Percentiles rank a stretch among this genome's conserved stretches.
phyloP scores from a whole-genome alignment of 37 sponge, comb jelly and placozoan genomes.

The Ephydatia muelleri region DNA sequence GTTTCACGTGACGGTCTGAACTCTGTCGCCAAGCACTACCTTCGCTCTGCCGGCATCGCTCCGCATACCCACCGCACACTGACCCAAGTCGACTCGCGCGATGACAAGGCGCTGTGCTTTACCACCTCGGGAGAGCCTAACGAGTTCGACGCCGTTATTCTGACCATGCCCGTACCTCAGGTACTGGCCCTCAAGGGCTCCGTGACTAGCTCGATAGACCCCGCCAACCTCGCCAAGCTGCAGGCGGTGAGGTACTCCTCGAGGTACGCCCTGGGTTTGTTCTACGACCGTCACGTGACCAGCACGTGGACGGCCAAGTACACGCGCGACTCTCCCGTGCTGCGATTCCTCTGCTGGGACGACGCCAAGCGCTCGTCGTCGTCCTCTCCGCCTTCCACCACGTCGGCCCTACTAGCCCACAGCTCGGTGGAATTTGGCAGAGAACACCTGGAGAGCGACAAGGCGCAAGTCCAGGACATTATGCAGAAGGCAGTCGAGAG shows the following conservation, averaged over 20 bases:
- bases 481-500: conserved; percentile 6
- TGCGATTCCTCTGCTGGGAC: conserved; percentile 53
- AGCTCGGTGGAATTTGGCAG: conserved; percentile 60
- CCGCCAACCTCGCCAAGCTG: conserved; percentile 6
- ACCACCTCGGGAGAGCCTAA: neutral
- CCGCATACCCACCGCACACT: neutral
- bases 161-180: conserved; percentile 68
- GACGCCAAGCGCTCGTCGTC: neutral
- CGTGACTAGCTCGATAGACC: neutral
- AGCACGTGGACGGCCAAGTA: conserved; percentile 59
- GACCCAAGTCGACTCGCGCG: neutral
- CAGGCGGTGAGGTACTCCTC: conserved; percentile 48
- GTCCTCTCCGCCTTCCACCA: neutral
- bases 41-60: conserved; percentile 20
- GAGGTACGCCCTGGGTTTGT: conserved; percentile 66
- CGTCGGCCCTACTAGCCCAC: conserved; percentile 37
- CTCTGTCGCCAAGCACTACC: conserved; percentile 45
- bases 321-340: conserved; percentile 29
- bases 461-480: conserved; percentile 13
- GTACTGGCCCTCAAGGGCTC: conserved; percentile 28
- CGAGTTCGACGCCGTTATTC: conserved; percentile 38
- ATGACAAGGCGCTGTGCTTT: conserved; percentile 2
- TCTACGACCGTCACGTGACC: conserved; percentile 10
- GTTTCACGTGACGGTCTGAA: conserved; percentile 53
- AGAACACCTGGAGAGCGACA: conserved; percentile 32